Evolutionary conservation across 2,797 vertebrate species (phyloP).

Genomic region (Acridotheres tristis): DNA sequence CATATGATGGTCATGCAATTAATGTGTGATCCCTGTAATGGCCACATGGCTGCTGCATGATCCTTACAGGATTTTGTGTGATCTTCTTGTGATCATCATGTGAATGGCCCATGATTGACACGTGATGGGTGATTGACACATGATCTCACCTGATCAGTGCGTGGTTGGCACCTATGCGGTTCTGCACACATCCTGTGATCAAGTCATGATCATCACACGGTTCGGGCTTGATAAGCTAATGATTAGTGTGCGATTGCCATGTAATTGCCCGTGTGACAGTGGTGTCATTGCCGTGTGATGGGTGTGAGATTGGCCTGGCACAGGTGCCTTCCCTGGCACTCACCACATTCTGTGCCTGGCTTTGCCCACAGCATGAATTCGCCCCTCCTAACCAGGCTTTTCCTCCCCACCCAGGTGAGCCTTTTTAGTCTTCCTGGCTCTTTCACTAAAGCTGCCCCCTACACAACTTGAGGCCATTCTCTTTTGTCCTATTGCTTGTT

Average conservation of each 20-base stretch:
- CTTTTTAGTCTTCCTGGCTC: not conserved
- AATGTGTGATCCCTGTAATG: rapidly evolving
- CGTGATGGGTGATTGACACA: too few relatives aligned
- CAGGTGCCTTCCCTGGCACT: not conserved
- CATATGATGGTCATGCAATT: too few relatives aligned
- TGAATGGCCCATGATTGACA: not conserved
- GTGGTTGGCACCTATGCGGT: not conserved
- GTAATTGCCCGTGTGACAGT: rapidly evolving
- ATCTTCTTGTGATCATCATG: too few relatives aligned
- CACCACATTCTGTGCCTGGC: not conserved
- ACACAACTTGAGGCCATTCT: rapidly evolving
- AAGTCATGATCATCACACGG: rapidly evolving
- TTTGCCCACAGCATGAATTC: not conserved
- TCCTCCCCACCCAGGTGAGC: not conserved
- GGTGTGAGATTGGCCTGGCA: not conserved
- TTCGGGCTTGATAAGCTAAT: not conserved
- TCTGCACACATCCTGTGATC: rapidly evolving
- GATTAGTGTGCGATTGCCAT: rapidly evolving
- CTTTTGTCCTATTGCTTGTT: rapidly evolving
- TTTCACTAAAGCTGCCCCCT: not conserved
- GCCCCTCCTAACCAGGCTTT: not conserved
- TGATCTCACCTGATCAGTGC: rapidly evolving
- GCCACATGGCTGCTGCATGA: rapidly evolving
- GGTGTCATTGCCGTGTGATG: rapidly evolving
- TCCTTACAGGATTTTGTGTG: too few relatives aligned